Evolutionary conservation across 2,797 vertebrate species (phyloP).

Genomic region (Perodicticus potto): DNA sequence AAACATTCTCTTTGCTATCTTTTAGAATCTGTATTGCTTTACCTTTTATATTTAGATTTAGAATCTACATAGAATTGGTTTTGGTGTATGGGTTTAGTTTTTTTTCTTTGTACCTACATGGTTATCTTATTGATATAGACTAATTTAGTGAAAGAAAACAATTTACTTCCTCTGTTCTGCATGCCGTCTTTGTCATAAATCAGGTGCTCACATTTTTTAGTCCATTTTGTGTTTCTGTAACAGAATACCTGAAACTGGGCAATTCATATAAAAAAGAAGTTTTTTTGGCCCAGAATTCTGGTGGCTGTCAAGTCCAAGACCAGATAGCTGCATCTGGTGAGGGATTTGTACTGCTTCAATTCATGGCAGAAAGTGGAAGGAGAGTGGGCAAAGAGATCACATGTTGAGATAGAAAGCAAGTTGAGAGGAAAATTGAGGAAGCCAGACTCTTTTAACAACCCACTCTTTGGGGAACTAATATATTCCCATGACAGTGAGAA

Average conservation of each 20-base stretch:
- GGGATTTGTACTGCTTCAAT: not conserved
- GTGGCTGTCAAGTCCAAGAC: not conserved
- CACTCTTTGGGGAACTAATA: not conserved
- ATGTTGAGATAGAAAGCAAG: no score
- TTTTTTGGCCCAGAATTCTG: not conserved
- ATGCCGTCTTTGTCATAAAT: not conserved
- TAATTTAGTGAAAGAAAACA: not conserved
- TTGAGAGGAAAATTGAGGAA: not conserved
- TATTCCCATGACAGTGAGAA: not conserved
- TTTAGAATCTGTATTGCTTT: conserved; percentile 4
- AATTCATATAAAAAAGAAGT: not conserved
- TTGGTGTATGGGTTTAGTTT: not conserved
- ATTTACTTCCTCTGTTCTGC: not conserved
- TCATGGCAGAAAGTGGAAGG: not conserved
- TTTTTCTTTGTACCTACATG: not conserved
- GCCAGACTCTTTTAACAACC: not conserved
- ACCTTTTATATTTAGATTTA: not conserved
- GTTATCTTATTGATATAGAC: not conserved
- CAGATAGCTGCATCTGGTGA: not conserved
- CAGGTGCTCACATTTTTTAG: not conserved
- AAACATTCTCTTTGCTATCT: not conserved
- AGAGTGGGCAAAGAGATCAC: not conserved
- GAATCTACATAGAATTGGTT: not conserved
- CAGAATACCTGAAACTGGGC: not conserved
- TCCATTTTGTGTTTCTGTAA: not conserved